Percentiles rank a stretch among this genome's conserved stretches.
Evolutionary conservation across 2,113 vertebrate genomes (phyloP).

Genomic region (Meleagris gallopavo): DNA sequence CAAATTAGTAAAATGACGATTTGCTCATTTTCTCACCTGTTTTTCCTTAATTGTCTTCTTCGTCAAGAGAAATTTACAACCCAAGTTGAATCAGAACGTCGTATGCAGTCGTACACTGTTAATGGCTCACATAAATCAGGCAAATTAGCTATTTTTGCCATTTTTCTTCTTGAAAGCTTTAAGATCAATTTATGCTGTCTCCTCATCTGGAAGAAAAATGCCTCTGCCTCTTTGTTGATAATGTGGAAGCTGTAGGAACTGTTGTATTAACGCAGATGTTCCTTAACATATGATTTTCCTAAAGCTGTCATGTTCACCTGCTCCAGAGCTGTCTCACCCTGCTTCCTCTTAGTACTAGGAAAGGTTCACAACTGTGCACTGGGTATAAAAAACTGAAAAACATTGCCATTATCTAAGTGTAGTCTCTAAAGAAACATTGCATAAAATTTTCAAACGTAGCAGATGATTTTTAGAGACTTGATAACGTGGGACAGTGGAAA

Average conservation of each 20-base stretch:
- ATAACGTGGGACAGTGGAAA: not conserved
- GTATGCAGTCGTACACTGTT: not conserved
- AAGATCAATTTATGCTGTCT: constrained; percentile 64
- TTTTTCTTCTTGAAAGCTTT: constrained; percentile 72
- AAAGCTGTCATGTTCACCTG: not conserved
- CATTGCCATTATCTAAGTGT: not conserved
- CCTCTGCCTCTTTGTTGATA: not conserved
- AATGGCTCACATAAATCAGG: constrained; percentile 79
- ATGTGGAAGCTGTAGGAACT: not conserved
- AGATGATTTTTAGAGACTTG: not conserved
- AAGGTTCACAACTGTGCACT: not conserved
- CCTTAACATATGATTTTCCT: not conserved
- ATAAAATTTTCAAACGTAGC: not conserved
- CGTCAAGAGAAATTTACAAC: constrained; percentile 73
- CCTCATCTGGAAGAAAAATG: constrained; percentile 8
- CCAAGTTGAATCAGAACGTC: constrained; percentile 55
- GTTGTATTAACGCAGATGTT: not conserved
- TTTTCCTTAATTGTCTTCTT: constrained; percentile 70
- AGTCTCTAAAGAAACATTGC: not conserved
- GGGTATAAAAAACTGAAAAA: not conserved
- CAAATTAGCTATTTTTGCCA: constrained; percentile 71
- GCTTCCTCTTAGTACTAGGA: not conserved
- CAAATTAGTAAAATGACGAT: constrained; percentile 37
- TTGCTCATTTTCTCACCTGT: constrained; percentile 44
- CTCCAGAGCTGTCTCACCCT: not conserved